These are phyloP conservation scores for Platygyra sinensis DNA, from an alignment of 64 coral and sea anemone genomes.

Conservation along the genomic window DNA sequence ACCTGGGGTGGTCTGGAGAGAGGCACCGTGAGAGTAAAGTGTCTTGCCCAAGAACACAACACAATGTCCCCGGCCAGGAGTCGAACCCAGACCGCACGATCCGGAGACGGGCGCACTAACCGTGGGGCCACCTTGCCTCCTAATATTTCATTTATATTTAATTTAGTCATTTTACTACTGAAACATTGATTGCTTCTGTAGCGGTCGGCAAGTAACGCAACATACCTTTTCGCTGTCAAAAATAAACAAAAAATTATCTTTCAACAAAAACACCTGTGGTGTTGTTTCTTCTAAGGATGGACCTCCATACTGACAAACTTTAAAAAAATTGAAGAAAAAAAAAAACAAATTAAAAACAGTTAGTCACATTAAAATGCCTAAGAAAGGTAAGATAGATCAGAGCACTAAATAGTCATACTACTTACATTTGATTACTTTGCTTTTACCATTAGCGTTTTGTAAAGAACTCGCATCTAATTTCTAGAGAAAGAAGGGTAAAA, in stretches of 20 bases:
- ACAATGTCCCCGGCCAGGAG: too few relatives aligned
- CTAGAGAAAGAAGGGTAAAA: background rate
- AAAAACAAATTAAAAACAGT: background rate
- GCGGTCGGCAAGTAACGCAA: background rate
- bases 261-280: constrained; percentile 1
- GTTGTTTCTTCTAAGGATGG: background rate
- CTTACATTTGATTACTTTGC: constrained; percentile 23
- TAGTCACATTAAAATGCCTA: background rate
- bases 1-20: too few relatives aligned
- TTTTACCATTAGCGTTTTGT: constrained; percentile 23
- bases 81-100: too few relatives aligned
- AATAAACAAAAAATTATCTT: constrained; percentile 36
- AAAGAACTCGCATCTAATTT: constrained; percentile 1
- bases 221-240: constrained; percentile 28
- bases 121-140: too few relatives aligned
- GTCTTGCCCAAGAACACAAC: too few relatives aligned
- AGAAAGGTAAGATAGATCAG: background rate
- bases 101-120: too few relatives aligned
- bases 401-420: background rate
- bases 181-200: too few relatives aligned
- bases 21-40: too few relatives aligned
- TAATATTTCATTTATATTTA: too few relatives aligned
- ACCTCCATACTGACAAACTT: constrained; percentile 19
- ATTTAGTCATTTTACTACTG: too few relatives aligned
- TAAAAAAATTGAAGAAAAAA: background rate